Evolutionary conservation across 2,797 vertebrate genomes (phyloP).

Genomic region (Pipistrellus kuhlii): DNA sequence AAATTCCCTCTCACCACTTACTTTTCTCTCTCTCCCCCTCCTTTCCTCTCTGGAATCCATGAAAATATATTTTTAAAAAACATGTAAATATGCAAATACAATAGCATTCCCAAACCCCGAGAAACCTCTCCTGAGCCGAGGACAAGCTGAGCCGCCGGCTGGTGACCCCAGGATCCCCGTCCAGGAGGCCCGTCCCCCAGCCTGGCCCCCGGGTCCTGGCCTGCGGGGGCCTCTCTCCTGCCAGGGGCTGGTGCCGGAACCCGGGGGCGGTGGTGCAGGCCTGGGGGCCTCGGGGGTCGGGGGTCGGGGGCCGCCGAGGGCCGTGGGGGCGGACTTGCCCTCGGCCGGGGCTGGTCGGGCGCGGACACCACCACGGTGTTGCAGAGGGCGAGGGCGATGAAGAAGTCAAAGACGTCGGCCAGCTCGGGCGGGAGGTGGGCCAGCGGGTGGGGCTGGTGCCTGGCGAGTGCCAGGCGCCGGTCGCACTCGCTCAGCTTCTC

Average conservation of each 20-base stretch:
- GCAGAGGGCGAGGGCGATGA: constrained; percentile 97
- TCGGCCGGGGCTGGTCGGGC: constrained; percentile 96
- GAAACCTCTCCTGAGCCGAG: neutral
- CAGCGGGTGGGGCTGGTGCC: constrained; percentile 90
- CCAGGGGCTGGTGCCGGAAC: neutral
- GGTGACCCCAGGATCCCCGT: neutral
- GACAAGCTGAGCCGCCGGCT: neutral
- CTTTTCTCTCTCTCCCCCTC: too few relatives aligned
- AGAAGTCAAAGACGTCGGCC: constrained; percentile 95
- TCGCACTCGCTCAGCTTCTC: constrained; percentile 96
- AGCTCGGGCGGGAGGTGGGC: constrained; percentile 94
- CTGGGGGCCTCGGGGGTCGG: fast-evolving
- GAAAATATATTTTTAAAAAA: too few relatives aligned
- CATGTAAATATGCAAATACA: neutral
- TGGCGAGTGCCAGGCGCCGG: constrained; percentile 91
- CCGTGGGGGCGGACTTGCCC: constrained; percentile 87
- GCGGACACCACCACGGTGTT: constrained; percentile 98
- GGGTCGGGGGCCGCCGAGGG: fast-evolving
- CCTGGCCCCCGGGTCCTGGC: neutral
- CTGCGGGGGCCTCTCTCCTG: neutral
- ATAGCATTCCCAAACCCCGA: neutral
- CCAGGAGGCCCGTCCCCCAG: too few relatives aligned
- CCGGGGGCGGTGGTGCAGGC: fast-evolving
- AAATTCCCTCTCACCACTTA: too few relatives aligned
- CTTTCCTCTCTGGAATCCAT: too few relatives aligned